A percentile compares a stretch with the other conserved stretches of the same genome.
Evolutionary conservation across 2,888 invertebrate species (phyloP).

Genomic region (Drosophila nr. perissopoda): DNA sequence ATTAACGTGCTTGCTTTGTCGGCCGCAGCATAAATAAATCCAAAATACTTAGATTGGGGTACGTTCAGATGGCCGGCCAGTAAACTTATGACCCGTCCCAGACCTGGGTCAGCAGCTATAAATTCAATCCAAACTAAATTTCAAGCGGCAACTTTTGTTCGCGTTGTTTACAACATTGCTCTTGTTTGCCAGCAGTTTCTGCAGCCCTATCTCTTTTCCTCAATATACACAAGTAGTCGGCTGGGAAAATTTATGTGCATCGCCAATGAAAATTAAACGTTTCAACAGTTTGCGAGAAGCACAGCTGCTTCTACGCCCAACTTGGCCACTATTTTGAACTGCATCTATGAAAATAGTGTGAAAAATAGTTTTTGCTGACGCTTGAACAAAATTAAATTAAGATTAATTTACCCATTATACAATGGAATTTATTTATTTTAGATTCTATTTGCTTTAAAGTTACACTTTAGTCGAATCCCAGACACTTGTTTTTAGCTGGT

Average conservation of each 20-base stretch:
- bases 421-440: conserved; percentile 67
- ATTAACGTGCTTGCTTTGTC: conserved; percentile 74
- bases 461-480: conserved; percentile 1
- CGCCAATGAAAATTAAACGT: conserved; percentile 70
- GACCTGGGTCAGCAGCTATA: conserved; percentile 56
- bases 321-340: conserved; percentile 30
- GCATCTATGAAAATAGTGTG: conserved; percentile 53
- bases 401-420: conserved; percentile 64
- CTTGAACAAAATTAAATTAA: conserved; percentile 56
- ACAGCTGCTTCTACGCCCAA: conserved; percentile 56
- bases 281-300: conserved; percentile 29
- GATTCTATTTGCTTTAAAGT: neutral
- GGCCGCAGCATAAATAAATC: conserved; percentile 64
- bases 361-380: conserved; percentile 50
- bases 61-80: conserved; percentile 19
- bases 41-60: conserved; percentile 45
- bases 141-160: conserved; percentile 63
- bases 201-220: neutral
- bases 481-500: neutral
- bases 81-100: conserved; percentile 25
- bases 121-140: conserved; percentile 68
- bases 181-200: neutral
- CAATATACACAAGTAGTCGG: conserved; percentile 49
- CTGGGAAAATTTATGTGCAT: conserved; percentile 67
- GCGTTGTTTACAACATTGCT: conserved; percentile 64